A percentile compares a stretch with the other conserved stretches of the same genome.
Conservation (phyloP, 2,888 invertebrate species). For the Parascotia fuliginaria region DNA sequence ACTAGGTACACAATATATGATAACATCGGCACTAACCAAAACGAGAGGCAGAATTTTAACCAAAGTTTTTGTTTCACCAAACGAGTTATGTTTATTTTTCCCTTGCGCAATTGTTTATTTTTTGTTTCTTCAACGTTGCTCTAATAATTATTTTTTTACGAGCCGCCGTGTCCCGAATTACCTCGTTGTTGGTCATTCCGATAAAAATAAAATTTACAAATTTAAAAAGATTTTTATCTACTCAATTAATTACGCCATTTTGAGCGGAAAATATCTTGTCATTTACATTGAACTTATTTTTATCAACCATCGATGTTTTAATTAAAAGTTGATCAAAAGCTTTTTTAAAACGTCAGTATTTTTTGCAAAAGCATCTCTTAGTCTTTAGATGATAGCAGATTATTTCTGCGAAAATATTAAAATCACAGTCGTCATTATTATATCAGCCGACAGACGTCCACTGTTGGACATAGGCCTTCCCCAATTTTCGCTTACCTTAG, state of each 20-base stretch:
- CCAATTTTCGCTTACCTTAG: too few species aligned
- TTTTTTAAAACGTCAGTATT: neutral
- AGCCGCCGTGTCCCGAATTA: slow-evolving; percentile 50
- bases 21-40: slow-evolving; percentile 32
- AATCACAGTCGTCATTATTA: too few species aligned
- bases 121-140: slow-evolving; percentile 34
- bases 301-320: slow-evolving; percentile 16
- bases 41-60: slow-evolving; percentile 14
- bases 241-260: slow-evolving; percentile 46
- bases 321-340: neutral
- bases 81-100: slow-evolving; percentile 36
- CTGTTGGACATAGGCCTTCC: too few species aligned
- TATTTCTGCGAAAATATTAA: too few species aligned
- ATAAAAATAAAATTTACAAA: slow-evolving; percentile 41
- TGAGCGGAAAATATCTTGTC: slow-evolving; percentile 31
- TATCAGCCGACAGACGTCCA: too few species aligned
- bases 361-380: too few species aligned
- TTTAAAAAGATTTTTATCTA: slow-evolving; percentile 52
- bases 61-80: slow-evolving; percentile 18
- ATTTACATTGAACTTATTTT: slow-evolving; percentile 20
- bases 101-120: slow-evolving; percentile 42
- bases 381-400: too few species aligned
- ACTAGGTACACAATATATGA: slow-evolving; percentile 20
- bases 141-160: slow-evolving; percentile 43
- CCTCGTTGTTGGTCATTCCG: slow-evolving; percentile 43